Base-by-base conservation (phyloP, 2,113 vertebrate species). In the Toxostoma redivivum region DNA sequence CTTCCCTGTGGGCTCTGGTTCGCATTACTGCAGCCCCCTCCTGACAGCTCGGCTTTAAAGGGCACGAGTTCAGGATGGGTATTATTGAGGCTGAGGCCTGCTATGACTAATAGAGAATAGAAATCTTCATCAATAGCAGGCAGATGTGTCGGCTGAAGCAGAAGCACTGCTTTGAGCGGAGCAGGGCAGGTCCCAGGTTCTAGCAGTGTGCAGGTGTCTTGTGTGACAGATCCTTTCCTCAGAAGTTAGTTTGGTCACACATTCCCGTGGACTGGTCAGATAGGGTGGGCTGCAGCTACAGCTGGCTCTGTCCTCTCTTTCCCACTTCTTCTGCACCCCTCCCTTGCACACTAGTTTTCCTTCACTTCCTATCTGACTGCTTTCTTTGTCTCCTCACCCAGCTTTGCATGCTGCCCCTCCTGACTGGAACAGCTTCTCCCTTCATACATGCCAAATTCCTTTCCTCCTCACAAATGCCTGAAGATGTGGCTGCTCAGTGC, bases 1-100 rank as follows among this genome's bases (percentile, higher is more conserved):
- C 79, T 88, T 61, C 44, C 14, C 38, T 24, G 44, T 22, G n/a
- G 30, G 74, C 67, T 96, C 96, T 96, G 92, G 62, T 91, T 97
- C 65, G 5, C 30, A 56, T 93, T 93, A 70, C 79, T 90, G 93
- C 70, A 61, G 81, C 53, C 93, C 64, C 77, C 82, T 50, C 67
- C 70, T 70, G 81, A 92, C 58, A 91, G 57, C 76, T 33, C 9
- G 2, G 77, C 86, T 96, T 12, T 14, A 74, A 94, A 97, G 97
- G 93, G 93, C 92, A 92, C 0, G 3, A 44, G 84, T 95, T 96
- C 90, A 87, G 66, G 23, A 28, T 7, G 71, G 37, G 31, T 40
- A 38, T 91, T 90, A 71, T 45, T 74, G 20, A 92, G 86, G 85
- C 64, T 62, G 71, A 86, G 35, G 50, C 35, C 79, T 92, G 81